Conservation (phyloP, 2,797 vertebrate genomes). For the Liasis olivaceus region DNA sequence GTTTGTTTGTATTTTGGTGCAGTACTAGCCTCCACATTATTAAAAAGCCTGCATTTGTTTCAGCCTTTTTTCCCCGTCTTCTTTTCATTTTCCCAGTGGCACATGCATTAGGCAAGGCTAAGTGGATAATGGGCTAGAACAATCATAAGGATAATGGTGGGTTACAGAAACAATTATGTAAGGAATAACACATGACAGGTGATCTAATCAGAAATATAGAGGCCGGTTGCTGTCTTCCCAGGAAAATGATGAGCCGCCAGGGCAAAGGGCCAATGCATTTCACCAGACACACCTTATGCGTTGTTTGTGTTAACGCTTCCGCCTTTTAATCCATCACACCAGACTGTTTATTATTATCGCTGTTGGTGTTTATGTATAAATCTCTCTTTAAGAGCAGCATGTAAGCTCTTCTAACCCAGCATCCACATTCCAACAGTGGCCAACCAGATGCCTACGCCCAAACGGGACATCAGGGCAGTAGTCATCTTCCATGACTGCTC, state of each 20-base stretch:
- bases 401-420: background rate
- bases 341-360: background rate
- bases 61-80: background rate
- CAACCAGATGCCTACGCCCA: too few species aligned
- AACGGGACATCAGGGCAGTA: background rate
- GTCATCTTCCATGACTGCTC: background rate
- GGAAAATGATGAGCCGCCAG: conserved; percentile 63
- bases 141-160: conserved; percentile 69
- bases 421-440: background rate
- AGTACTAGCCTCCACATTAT: conserved; percentile 41
- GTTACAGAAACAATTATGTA: conserved; percentile 72
- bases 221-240: conserved; percentile 58
- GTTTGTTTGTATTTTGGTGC: conserved; percentile 49
- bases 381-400: background rate
- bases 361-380: background rate
- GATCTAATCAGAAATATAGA: conserved; percentile 70
- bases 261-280: conserved; percentile 69
- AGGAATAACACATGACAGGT: conserved; percentile 69
- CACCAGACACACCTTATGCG: background rate
- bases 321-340: conserved; percentile 25
- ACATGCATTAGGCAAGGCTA: conserved; percentile 57
- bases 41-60: conserved; percentile 41
- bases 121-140: conserved; percentile 65
- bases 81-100: conserved; percentile 46
- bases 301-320: background rate